Base-by-base conservation (phyloP, 1,140 invertebrate genomes). In the Tyrophagus putrescentiae region DNA sequence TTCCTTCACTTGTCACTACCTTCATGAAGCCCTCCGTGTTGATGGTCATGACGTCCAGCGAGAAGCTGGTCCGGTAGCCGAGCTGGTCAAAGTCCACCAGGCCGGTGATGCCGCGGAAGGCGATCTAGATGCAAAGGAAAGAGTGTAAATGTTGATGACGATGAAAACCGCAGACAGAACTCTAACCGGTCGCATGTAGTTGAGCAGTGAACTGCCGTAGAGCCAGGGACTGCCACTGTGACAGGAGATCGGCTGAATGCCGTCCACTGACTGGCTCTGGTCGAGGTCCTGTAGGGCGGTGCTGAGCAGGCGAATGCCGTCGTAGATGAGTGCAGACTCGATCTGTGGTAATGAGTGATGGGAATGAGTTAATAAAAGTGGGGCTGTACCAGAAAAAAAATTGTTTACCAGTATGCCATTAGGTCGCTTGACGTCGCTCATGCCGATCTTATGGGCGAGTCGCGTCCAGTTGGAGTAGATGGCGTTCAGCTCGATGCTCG, bases 121-220 rank as follows among this genome's bases (percentile, higher is more conserved):
- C 85, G 13, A 90, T 84, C 87, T 91, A 68, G 7, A 69, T 70
- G 63, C 18, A 62, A 61, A 58, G 21, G 31, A 33, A 52, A 41
- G 18, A 57, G 21, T 32, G 9, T 11, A 54, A 54, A 42, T 32
- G 36, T 48, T 21, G 23, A 6, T 7, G 31, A 27, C 31, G 23
- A n/a, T 27, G 31, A 48, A 6, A 48, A 48, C 5, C 7, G 6
- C 13, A 7, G 44, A 5, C 6, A 16, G 31, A 18, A 1, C 5
- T 80, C 82, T 82, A 73, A 92, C 91, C 65, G 91, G 85, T 79
- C 91, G 93, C 87, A 96, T 94, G 69, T 94, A 95, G 75, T 95
- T 96, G 58, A 94, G 87, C 21, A 97, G 77, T 65, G 86, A 90
- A 70, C 88, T 87, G 52, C 92, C 92, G 69, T 94, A 85, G 7